A percentile compares a stretch with the other conserved stretches of the same genome.
Evolutionary conservation across 1,140 invertebrate genomes (phyloP).

Genomic region (Sminthurides bifidus): DNA sequence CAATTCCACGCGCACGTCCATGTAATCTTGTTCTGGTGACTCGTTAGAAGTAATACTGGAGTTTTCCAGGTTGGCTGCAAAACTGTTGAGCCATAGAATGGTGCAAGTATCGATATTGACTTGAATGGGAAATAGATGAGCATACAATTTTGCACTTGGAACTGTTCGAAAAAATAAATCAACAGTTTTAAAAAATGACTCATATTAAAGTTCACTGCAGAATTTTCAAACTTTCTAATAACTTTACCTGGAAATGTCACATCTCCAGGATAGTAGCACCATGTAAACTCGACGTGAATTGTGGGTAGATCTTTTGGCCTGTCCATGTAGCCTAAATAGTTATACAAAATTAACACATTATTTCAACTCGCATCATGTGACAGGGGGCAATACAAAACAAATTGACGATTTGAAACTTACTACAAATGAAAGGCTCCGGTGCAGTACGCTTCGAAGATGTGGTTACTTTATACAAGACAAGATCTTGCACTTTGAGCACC

Average conservation of each 20-base stretch:
- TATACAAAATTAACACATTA: constrained; percentile 6
- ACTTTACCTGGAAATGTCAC: constrained; percentile 77
- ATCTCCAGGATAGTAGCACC: constrained; percentile 93
- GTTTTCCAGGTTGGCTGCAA: constrained; percentile 70
- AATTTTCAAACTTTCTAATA: background rate
- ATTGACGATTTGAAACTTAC: constrained; percentile 40
- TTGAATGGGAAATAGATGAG: constrained; percentile 76
- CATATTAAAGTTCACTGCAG: background rate
- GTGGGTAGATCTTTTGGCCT: constrained; percentile 75
- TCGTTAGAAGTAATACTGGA: constrained; percentile 47
- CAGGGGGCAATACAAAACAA: no score
- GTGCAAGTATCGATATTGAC: constrained; percentile 72
- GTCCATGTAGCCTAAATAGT: constrained; percentile 43
- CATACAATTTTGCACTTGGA: constrained; percentile 81
- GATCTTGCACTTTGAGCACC: constrained; percentile 77
- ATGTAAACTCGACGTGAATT: constrained; percentile 87
- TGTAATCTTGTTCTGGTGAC: constrained; percentile 50
- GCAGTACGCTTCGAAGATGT: constrained; percentile 55
- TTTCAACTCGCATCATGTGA: no score
- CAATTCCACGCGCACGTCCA: constrained; percentile 76
- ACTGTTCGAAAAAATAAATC: constrained; percentile 47
- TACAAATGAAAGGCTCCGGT: constrained; percentile 66
- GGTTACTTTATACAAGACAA: constrained; percentile 69
- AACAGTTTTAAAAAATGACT: constrained; percentile 15
- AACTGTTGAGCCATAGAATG: constrained; percentile 86